Percentiles rank a stretch among this genome's conserved stretches.
phyloP scores from a whole-genome alignment of 2,113 vertebrate genomes.

The Clarias gariepinus region DNA sequence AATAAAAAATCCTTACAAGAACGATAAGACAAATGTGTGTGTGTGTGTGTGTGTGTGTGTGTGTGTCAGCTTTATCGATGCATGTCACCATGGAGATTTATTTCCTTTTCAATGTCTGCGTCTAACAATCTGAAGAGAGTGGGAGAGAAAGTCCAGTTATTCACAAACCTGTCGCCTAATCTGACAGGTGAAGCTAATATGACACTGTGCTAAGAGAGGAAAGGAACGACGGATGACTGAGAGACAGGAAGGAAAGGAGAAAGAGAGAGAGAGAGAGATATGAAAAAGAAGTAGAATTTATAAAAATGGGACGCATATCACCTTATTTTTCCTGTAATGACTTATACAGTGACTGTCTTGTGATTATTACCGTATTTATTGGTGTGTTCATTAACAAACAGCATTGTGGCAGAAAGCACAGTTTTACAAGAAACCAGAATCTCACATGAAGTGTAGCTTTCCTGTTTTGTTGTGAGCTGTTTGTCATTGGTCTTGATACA shows the following conservation, averaged over 20 bases:
- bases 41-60: constrained; percentile 26
- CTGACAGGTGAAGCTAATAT: constrained; percentile 51
- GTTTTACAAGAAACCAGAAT: not conserved
- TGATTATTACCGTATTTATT: constrained; percentile 4
- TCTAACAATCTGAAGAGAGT: constrained; percentile 39
- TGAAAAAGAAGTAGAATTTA: not conserved
- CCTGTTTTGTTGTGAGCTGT: not conserved
- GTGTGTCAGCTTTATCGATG: constrained; percentile 43
- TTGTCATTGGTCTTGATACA: not conserved
- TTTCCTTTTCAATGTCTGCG: constrained; percentile 45
- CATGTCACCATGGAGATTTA: constrained; percentile 49
- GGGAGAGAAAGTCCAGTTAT: constrained; percentile 44
- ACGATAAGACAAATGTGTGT: not conserved
- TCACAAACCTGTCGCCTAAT: constrained; percentile 49
- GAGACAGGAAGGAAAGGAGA: not conserved
- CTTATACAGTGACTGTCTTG: not conserved
- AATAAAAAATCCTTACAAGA: not conserved
- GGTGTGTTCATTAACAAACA: not conserved
- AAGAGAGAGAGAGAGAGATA: not conserved
- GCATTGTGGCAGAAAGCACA: not conserved
- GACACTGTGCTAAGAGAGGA: constrained; percentile 31
- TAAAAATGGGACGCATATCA: not conserved
- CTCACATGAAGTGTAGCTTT: not conserved
- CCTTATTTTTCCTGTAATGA: not conserved
- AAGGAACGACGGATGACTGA: constrained; percentile 39